Conservation (phyloP, 2,797 vertebrate species). For the Periophthalmus magnuspinnatus region DNA sequence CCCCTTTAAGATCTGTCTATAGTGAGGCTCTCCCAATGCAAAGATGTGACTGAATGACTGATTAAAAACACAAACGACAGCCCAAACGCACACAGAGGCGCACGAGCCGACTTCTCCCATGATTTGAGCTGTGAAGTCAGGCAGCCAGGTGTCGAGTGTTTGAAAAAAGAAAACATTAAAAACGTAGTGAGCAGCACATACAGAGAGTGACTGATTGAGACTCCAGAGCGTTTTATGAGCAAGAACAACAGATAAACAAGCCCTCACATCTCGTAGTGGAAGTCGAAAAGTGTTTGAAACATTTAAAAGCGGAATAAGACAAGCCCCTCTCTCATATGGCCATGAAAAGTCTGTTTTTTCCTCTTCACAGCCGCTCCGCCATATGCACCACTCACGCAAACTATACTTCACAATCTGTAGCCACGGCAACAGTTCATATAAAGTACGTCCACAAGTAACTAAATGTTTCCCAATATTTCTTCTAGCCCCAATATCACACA, state of each 20-base stretch:
- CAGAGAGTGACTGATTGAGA: constrained; percentile 61
- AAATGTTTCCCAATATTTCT: neutral
- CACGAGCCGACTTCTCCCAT: constrained; percentile 50
- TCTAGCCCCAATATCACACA: no score
- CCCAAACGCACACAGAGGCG: constrained; percentile 35
- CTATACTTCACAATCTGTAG: constrained; percentile 21
- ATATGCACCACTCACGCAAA: constrained; percentile 48
- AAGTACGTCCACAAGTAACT: neutral
- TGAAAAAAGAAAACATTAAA: constrained; percentile 47
- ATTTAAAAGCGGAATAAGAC: constrained; percentile 33
- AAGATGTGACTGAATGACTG: constrained; percentile 63
- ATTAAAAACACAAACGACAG: constrained; percentile 57
- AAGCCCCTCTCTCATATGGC: constrained; percentile 58
- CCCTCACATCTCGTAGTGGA: constrained; percentile 71
- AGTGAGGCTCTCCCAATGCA: constrained; percentile 53
- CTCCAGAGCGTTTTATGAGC: constrained; percentile 66
- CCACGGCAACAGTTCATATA: neutral
- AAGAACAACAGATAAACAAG: constrained; percentile 78
- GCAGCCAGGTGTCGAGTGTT: constrained; percentile 76
- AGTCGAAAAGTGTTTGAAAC: constrained; percentile 69
- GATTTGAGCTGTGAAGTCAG: constrained; percentile 69
- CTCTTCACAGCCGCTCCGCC: constrained; percentile 56
- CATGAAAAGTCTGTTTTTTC: constrained; percentile 64
- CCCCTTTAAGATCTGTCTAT: constrained; percentile 44
- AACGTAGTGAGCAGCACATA: constrained; percentile 51